These are phyloP conservation scores for Nansenia antarctica DNA, from an alignment of 2,113 vertebrate genomes.

Conservation along the genomic window DNA sequence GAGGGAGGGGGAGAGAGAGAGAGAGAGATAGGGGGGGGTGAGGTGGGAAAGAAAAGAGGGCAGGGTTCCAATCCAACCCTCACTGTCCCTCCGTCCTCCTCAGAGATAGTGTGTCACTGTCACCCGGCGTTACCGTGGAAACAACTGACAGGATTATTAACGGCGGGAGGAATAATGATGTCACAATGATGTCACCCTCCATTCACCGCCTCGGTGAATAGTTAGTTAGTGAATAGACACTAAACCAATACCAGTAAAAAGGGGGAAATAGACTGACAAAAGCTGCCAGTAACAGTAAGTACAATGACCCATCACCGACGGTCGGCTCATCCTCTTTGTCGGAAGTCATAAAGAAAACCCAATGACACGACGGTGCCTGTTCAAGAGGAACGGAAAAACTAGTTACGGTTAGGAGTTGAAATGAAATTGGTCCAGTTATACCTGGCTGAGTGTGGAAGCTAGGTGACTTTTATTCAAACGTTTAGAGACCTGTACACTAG, in stretches of 20 bases:
- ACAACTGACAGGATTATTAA: constrained; percentile 26
- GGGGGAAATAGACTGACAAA: constrained; percentile 30
- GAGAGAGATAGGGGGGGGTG: neutral
- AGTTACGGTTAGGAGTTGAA: too few species aligned
- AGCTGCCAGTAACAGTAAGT: neutral
- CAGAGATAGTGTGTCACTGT: neutral
- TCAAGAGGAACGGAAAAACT: too few species aligned
- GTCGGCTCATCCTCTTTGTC: too few species aligned
- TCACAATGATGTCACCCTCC: neutral
- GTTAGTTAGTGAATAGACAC: constrained; percentile 20
- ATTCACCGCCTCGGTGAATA: too few species aligned
- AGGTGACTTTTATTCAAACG: too few species aligned
- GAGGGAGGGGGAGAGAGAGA: neutral
- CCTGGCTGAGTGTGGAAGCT: too few species aligned
- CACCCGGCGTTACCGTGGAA: constrained; percentile 46
- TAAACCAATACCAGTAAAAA: constrained; percentile 18
- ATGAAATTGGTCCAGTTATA: too few species aligned
- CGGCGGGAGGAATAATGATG: neutral
- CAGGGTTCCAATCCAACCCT: constrained; percentile 12
- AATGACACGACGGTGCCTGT: too few species aligned
- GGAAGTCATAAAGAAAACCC: too few species aligned
- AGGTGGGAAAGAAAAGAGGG: constrained; percentile 1
- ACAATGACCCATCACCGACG: too few species aligned
- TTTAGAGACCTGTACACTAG: too few species aligned
- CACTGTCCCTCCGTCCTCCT: constrained; percentile 23